phyloP scores from a whole-genome alignment of 2,797 vertebrate genomes.

The Nasua narica region DNA sequence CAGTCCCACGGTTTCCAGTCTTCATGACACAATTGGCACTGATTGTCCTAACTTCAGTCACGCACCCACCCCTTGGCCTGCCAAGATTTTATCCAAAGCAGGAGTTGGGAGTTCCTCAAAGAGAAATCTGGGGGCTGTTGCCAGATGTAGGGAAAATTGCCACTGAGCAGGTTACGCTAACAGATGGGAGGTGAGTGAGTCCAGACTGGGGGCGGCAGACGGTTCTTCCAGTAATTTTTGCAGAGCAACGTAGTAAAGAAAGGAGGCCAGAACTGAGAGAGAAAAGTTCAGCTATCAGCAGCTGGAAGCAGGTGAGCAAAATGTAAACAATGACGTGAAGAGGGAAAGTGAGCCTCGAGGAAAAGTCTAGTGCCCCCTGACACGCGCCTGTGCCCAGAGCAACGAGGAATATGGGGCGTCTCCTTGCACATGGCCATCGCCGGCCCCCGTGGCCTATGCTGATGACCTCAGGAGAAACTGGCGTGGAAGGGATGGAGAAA shows the following conservation, averaged over 20 bases:
- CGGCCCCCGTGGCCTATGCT: not conserved
- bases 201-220: not conserved
- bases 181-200: not conserved
- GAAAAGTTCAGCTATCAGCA: not conserved
- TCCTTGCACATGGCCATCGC: rapidly evolving
- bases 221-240: not conserved
- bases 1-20: not conserved
- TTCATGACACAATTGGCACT: not conserved
- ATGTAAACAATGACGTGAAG: not conserved
- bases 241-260: not conserved
- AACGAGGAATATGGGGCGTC: rapidly evolving
- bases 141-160: not conserved
- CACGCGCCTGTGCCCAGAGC: not conserved
- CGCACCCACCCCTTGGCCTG: not conserved
- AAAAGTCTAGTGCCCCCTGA: too few relatives aligned
- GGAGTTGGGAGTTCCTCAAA: not conserved
- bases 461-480: not conserved
- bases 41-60: not conserved
- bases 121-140: not conserved
- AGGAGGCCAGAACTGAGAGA: not conserved
- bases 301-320: not conserved
- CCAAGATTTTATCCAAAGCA: not conserved
- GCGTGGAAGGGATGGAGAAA: not conserved
- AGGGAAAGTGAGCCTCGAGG: not conserved
- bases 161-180: slow-evolving; percentile 15